Evolutionary conservation across 2,113 vertebrate species (phyloP).

Genomic region (Cochlearius cochlearius): DNA sequence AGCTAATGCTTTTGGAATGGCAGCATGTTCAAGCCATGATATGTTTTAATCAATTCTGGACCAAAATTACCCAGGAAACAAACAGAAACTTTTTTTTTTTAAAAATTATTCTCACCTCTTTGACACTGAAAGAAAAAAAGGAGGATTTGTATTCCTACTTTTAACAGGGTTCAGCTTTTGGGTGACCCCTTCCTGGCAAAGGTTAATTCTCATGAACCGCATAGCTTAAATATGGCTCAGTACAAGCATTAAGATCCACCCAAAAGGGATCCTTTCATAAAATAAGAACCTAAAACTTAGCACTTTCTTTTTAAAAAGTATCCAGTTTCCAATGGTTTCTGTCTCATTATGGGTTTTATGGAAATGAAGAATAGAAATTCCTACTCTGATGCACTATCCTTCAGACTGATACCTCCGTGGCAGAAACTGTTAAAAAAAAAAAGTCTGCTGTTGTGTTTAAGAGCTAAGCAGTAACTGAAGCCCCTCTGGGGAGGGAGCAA

Average conservation of each 20-base stretch:
- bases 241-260: background rate
- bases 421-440: background rate
- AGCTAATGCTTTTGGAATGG: background rate
- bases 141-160: background rate
- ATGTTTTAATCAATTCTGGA: background rate
- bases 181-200: background rate
- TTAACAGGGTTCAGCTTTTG: constrained; percentile 14
- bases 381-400: background rate
- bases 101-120: background rate
- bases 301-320: background rate
- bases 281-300: background rate
- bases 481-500: background rate
- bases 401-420: background rate
- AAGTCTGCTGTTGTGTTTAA: background rate
- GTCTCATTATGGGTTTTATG: background rate
- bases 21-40: background rate
- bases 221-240: background rate
- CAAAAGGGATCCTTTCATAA: background rate
- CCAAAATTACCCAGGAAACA: background rate
- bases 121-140: background rate
- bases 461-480: background rate
- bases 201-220: constrained; percentile 8
- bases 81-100: background rate
- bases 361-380: background rate
- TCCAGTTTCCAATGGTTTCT: background rate